These are phyloP conservation scores for Diadema setosum DNA, from an alignment of 35 echinoderm and acorn worm species.

Conservation along the genomic window DNA sequence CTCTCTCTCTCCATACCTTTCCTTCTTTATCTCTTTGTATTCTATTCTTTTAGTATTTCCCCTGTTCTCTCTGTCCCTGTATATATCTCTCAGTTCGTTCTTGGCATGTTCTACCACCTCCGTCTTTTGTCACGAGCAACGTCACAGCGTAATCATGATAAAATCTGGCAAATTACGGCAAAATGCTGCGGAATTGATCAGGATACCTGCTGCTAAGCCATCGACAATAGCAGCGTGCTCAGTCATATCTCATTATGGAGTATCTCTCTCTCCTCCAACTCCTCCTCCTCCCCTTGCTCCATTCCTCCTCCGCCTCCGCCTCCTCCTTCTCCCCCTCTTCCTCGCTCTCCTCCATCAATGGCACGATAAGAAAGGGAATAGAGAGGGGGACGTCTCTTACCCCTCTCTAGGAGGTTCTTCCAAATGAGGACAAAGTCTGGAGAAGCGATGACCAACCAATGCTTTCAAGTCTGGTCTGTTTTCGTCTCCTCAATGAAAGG, in stretches of 20 bases:
- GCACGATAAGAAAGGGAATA: too few relatives aligned
- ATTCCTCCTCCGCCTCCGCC: not conserved
- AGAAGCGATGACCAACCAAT: too few relatives aligned
- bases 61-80: not conserved
- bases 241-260: not conserved
- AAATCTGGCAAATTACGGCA: conserved; percentile 10
- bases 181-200: not conserved
- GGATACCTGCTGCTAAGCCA: not conserved
- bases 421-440: too few relatives aligned
- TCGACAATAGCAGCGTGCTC: not conserved
- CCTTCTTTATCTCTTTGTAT: not conserved
- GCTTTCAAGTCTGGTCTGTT: too few relatives aligned
- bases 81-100: not conserved
- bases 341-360: not conserved
- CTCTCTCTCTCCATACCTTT: not conserved
- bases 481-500: too few relatives aligned
- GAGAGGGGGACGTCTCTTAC: too few relatives aligned
- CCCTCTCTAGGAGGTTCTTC: too few relatives aligned
- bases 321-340: not conserved
- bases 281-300: not conserved
- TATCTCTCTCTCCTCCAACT: not conserved
- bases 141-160: conserved; percentile 8
- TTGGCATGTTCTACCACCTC: too few relatives aligned
- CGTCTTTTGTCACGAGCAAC: not conserved
- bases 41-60: not conserved